A percentile compares a stretch with the other conserved stretches of the same genome.
Conservation (phyloP, 2,888 invertebrate species). For the Apotomis betuletana region DNA sequence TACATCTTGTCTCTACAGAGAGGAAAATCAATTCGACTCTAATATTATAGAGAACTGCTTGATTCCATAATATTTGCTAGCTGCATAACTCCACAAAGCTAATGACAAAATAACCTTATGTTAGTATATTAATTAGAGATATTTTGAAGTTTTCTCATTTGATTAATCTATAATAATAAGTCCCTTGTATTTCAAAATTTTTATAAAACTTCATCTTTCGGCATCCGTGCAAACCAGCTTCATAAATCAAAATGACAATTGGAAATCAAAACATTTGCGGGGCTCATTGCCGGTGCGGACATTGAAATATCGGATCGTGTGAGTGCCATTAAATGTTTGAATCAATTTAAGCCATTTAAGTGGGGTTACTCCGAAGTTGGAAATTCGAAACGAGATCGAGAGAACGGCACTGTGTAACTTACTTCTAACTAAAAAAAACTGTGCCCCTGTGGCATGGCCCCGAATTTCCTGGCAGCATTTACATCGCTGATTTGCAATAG, state of each 20-base stretch:
- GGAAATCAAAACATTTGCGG: constrained; percentile 21
- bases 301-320: constrained; percentile 35
- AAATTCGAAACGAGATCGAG: too few relatives aligned
- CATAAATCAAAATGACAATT: constrained; percentile 11
- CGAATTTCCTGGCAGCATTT: too few relatives aligned
- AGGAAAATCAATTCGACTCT: constrained; percentile 31
- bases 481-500: too few relatives aligned
- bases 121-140: too few relatives aligned
- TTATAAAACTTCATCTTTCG: not conserved
- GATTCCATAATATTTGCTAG: not conserved
- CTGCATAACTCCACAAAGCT: too few relatives aligned
- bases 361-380: too few relatives aligned
- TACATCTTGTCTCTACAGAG: constrained; percentile 11
- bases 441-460: too few relatives aligned
- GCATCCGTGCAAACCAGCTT: not conserved
- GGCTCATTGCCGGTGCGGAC: constrained; percentile 4
- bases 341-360: constrained; percentile 35
- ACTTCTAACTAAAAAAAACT: too few relatives aligned
- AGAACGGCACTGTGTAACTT: too few relatives aligned
- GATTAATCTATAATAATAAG: too few relatives aligned
- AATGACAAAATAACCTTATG: too few relatives aligned
- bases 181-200: not conserved
- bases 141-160: not conserved
- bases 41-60: not conserved
- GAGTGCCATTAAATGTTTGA: constrained; percentile 31